Percentiles rank a stretch among this genome's conserved stretches.
phyloP scores from a whole-genome alignment of 2,113 vertebrate genomes.

The Catharus minimus region DNA sequence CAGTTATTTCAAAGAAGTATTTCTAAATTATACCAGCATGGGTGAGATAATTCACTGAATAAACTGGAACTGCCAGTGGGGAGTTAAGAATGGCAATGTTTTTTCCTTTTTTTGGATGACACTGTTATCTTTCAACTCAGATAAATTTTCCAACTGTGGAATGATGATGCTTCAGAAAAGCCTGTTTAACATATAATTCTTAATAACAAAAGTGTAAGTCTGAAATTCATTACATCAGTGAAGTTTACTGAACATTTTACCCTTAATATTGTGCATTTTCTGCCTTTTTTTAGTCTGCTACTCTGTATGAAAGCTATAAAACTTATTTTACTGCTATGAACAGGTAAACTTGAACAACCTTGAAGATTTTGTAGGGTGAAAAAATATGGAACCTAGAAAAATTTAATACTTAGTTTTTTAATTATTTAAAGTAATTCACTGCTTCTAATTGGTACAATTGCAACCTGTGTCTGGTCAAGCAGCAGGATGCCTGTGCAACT shows the following conservation, averaged over 20 bases:
- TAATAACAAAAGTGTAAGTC: not conserved
- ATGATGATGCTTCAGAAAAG: not conserved
- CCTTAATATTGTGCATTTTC: not conserved
- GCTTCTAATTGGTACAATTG: not conserved
- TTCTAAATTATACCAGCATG: constrained; percentile 16
- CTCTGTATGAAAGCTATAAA: not conserved
- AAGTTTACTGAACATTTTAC: not conserved
- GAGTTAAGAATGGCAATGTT: not conserved
- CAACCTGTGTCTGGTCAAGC: not conserved
- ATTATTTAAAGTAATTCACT: not conserved
- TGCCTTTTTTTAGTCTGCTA: not conserved
- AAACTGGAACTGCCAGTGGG: not conserved
- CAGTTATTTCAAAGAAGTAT: not conserved
- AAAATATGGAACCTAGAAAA: not conserved
- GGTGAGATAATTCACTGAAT: constrained; percentile 28
- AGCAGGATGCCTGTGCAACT: not conserved
- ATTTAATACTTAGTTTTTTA: not conserved
- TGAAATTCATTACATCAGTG: not conserved
- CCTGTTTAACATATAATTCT: not conserved
- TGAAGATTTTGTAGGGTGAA: not conserved
- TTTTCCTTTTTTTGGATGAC: not conserved
- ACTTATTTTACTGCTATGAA: not conserved
- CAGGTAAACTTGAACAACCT: not conserved
- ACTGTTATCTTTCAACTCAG: not conserved
- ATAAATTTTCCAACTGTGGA: not conserved